Conservation (phyloP, 1,140 invertebrate species). For the Piezodorus guildinii region DNA sequence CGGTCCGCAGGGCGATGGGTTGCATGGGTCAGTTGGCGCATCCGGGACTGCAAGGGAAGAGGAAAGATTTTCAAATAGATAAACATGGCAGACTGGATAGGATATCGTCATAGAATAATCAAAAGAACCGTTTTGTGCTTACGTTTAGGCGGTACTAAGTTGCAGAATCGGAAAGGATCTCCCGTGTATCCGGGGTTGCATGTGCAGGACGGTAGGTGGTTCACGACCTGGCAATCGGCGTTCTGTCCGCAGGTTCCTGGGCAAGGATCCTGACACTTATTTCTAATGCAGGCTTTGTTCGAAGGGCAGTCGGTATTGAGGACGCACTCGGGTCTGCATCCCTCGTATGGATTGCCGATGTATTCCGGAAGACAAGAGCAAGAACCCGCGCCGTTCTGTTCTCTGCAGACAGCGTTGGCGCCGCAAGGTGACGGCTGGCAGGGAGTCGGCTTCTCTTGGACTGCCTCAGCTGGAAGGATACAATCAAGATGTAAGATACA, state of each 20-base stretch:
- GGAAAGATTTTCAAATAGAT: constrained; percentile 25
- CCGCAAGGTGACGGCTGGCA: constrained; percentile 68
- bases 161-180: constrained; percentile 52
- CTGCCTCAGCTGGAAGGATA: constrained; percentile 3
- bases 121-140: too few species aligned
- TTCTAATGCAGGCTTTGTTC: constrained; percentile 50
- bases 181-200: constrained; percentile 38
- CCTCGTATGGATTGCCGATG: constrained; percentile 41
- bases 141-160: constrained; percentile 34
- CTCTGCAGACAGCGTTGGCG: constrained; percentile 62
- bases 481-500: too few species aligned
- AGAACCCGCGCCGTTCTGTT: constrained; percentile 59
- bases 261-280: constrained; percentile 56
- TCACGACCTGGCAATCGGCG: constrained; percentile 43
- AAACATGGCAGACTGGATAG: too few species aligned
- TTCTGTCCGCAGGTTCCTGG: constrained; percentile 42
- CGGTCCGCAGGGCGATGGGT: constrained; percentile 53
- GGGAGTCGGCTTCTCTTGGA: constrained; percentile 43
- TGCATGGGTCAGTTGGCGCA: constrained; percentile 42
- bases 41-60: too few species aligned
- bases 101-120: too few species aligned
- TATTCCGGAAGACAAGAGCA: constrained; percentile 42
- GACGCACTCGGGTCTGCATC: constrained; percentile 56
- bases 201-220: constrained; percentile 43
- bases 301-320: constrained; percentile 54